A percentile compares a stretch with the other conserved stretches of the same genome.
Evolutionary conservation across 1,140 invertebrate species (phyloP).

Genomic region (Patella vulgata): DNA sequence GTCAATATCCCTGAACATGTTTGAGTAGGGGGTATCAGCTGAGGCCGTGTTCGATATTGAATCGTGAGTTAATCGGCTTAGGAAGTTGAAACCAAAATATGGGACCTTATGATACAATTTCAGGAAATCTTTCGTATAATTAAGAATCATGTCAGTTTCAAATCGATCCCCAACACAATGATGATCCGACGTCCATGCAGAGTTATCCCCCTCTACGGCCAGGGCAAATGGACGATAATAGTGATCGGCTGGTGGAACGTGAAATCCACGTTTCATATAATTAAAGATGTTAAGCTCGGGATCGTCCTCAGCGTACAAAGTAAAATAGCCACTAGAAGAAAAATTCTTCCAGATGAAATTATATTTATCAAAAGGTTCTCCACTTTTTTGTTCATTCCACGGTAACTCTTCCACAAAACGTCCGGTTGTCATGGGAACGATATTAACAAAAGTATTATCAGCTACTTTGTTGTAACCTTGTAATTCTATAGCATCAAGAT

Average conservation of each 20-base stretch:
- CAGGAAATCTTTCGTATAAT: conserved; percentile 55
- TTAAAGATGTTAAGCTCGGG: conserved; percentile 69
- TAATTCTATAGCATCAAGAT: conserved; percentile 75
- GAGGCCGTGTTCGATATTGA: conserved; percentile 53
- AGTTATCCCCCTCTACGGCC: conserved; percentile 52
- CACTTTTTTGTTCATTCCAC: neutral
- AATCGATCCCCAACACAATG: conserved; percentile 53
- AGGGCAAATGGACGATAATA: conserved; percentile 66
- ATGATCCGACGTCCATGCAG: conserved; percentile 56
- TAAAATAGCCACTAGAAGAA: conserved; percentile 65
- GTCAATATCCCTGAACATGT: conserved; percentile 60
- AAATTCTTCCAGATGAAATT: conserved; percentile 70
- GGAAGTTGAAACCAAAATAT: conserved; percentile 64
- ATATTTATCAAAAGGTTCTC: conserved; percentile 57
- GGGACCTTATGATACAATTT: conserved; percentile 44
- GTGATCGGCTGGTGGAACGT: conserved; percentile 66
- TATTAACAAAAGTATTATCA: conserved; percentile 85
- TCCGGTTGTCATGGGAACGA: conserved; percentile 79
- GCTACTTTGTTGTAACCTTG: conserved; percentile 84
- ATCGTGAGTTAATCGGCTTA: conserved; percentile 65
- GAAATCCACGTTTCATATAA: conserved; percentile 67
- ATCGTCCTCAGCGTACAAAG: conserved; percentile 69
- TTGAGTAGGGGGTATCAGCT: conserved; percentile 55
- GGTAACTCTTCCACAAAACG: neutral
- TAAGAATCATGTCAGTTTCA: conserved; percentile 58